Conservation (phyloP, 2,888 invertebrate genomes). For the Chirona hameri region DNA sequence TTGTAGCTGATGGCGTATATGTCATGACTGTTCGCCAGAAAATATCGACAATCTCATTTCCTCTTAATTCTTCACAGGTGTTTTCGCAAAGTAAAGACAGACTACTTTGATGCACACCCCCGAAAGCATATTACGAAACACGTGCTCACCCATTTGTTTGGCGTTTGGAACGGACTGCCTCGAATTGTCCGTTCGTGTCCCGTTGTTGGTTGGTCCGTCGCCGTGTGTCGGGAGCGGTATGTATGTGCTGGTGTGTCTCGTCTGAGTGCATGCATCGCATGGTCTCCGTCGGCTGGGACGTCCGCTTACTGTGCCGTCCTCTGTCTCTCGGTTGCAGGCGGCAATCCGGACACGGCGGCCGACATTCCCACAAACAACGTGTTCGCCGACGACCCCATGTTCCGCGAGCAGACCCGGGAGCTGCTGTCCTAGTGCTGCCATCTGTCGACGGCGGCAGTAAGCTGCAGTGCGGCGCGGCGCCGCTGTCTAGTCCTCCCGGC, state of each 20-base stretch:
- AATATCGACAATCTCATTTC: too few relatives aligned
- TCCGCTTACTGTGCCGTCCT: background rate
- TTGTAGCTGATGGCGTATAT: too few relatives aligned
- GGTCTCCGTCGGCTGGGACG: background rate
- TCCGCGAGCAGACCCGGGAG: slow-evolving; percentile 2
- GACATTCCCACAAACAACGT: background rate
- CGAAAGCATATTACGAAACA: too few relatives aligned
- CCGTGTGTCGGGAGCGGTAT: too few relatives aligned
- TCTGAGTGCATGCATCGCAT: background rate
- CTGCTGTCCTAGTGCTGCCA: background rate
- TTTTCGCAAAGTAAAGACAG: too few relatives aligned
- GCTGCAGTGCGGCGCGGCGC: background rate
- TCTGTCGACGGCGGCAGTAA: background rate
- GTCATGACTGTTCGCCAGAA: too few relatives aligned
- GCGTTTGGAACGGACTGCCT: too few relatives aligned
- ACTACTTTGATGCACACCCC: too few relatives aligned
- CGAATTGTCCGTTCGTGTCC: too few relatives aligned
- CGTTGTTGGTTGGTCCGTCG: too few relatives aligned
- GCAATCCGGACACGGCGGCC: background rate
- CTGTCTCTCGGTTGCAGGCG: background rate
- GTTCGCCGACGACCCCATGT: slow-evolving; percentile 27
- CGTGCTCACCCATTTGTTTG: too few relatives aligned
- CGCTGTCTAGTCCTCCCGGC: background rate
- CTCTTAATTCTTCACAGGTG: too few relatives aligned
- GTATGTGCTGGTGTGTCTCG: background rate